Percentiles rank a stretch among this genome's conserved stretches.
Conservation (phyloP, 2,113 vertebrate genomes). For the Coregonus clupeaformis region DNA sequence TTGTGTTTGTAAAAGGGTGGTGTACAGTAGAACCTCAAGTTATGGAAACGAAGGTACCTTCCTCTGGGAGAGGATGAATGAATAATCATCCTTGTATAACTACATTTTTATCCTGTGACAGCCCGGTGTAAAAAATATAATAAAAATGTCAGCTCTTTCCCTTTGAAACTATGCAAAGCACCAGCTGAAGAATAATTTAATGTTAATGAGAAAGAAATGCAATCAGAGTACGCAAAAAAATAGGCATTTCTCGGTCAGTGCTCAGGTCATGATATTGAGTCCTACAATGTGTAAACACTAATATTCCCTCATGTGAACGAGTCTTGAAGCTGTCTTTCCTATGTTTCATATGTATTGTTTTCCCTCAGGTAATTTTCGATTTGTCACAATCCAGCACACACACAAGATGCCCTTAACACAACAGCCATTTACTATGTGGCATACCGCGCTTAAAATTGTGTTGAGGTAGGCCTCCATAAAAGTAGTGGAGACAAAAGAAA, state of each 20-base stretch:
- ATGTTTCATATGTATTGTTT: conserved; percentile 31
- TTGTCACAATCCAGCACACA: too few relatives aligned
- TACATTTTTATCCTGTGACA: conserved; percentile 1
- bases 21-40: conserved; percentile 36
- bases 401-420: too few relatives aligned
- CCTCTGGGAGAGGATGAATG: conserved; percentile 4
- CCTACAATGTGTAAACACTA: not conserved
- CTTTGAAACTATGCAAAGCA: not conserved
- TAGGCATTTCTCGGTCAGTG: not conserved
- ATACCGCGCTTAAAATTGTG: too few relatives aligned
- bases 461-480: too few relatives aligned
- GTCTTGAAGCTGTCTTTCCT: conserved; percentile 7
- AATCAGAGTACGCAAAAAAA: not conserved
- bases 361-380: too few relatives aligned
- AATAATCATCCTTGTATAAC: conserved; percentile 36
- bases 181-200: not conserved
- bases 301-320: not conserved
- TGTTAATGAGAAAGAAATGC: conserved; percentile 2
- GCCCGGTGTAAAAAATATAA: not conserved
- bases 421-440: too few relatives aligned
- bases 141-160: too few relatives aligned
- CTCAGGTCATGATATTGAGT: not conserved
- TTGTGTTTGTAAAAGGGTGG: conserved; percentile 21
- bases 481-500: too few relatives aligned
- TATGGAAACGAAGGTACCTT: conserved; percentile 42